A percentile compares a stretch with the other conserved stretches of the same genome.
phyloP scores from a whole-genome alignment of 2,797 vertebrate species.

The Psittacula derbiana region DNA sequence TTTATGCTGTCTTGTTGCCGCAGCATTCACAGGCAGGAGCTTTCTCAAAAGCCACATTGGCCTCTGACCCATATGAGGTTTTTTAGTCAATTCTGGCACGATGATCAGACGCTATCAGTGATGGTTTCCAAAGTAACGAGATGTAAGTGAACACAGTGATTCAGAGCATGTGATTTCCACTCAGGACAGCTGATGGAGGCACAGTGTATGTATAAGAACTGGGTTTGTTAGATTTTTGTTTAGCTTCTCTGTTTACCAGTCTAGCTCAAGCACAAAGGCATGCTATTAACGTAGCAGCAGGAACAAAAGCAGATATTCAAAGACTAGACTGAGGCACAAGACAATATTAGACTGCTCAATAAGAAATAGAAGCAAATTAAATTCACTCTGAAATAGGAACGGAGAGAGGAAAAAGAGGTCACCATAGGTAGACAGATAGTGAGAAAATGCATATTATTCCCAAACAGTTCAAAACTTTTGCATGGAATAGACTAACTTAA shows the following conservation, averaged over 20 bases:
- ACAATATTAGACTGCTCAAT: neutral
- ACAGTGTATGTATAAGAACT: neutral
- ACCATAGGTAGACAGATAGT: neutral
- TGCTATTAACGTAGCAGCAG: neutral
- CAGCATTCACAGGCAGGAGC: slow-evolving; percentile 52
- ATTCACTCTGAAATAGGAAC: neutral
- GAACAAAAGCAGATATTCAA: neutral
- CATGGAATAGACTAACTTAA: neutral
- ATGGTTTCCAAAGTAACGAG: slow-evolving; percentile 67
- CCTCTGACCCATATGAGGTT: slow-evolving; percentile 62
- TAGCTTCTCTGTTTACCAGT: slow-evolving; percentile 16
- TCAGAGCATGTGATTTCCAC: neutral
- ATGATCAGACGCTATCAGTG: slow-evolving; percentile 43
- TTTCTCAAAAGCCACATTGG: slow-evolving; percentile 58
- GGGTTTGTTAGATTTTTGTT: slow-evolving; percentile 29
- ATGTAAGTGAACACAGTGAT: slow-evolving; percentile 30
- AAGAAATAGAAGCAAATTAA: neutral
- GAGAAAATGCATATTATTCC: neutral
- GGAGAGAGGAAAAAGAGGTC: fast-evolving
- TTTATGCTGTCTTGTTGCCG: slow-evolving; percentile 53
- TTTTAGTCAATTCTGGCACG: slow-evolving; percentile 62
- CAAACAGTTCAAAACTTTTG: neutral
- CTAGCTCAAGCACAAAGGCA: neutral
- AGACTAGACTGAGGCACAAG: neutral
- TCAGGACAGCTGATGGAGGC: neutral